Evolutionary conservation across 2,113 vertebrate species (phyloP).

Genomic region (Lanius collurio): DNA sequence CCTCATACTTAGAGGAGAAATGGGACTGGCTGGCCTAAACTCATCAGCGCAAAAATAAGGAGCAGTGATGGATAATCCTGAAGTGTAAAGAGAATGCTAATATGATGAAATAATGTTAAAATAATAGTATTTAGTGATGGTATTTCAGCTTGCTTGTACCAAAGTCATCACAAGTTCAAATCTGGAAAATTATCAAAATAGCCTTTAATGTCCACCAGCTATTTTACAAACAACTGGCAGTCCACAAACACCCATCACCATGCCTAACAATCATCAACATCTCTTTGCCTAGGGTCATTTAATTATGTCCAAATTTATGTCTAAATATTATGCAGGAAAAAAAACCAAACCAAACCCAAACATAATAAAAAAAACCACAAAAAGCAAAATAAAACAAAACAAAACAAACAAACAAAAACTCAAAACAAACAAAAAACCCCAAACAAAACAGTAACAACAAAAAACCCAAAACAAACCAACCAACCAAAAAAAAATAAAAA

Average conservation of each 20-base stretch:
- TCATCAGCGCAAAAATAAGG: neutral
- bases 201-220: neutral
- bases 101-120: neutral
- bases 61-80: neutral
- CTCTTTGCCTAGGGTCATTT: neutral
- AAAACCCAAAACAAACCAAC: neutral
- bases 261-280: neutral
- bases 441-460: too few species aligned
- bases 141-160: neutral
- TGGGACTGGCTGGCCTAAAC: neutral
- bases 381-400: neutral
- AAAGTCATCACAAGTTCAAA: neutral
- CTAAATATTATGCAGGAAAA: fast-evolving
- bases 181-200: neutral
- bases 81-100: neutral
- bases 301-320: neutral
- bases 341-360: neutral
- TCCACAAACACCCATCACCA: neutral
- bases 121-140: neutral
- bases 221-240: neutral
- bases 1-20: neutral
- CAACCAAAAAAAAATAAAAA: too few species aligned
- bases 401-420: neutral
- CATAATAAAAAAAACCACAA: neutral
- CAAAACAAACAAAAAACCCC: too few species aligned